Evolutionary conservation across 2,113 vertebrate genomes (phyloP).

Genomic region (Rhinoptilus africanus): DNA sequence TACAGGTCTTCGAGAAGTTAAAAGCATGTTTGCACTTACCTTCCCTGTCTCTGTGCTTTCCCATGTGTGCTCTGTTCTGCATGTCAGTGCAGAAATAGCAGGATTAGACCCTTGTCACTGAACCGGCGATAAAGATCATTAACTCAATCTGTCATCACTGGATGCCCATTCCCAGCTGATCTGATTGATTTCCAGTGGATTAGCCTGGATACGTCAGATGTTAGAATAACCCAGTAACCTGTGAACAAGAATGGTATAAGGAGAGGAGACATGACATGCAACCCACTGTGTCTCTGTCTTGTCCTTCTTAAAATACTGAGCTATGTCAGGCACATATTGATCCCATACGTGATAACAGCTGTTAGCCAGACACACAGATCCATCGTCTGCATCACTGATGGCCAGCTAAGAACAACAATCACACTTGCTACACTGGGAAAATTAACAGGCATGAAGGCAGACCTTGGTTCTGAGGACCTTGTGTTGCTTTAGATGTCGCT

Average conservation of each 20-base stretch:
- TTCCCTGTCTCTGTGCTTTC: neutral
- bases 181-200: slow-evolving; percentile 31
- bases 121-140: neutral
- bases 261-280: neutral
- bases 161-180: slow-evolving; percentile 12
- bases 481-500: neutral
- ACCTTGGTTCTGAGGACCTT: neutral
- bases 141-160: slow-evolving; percentile 21
- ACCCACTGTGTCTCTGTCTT: neutral
- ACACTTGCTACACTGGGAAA: neutral
- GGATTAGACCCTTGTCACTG: neutral
- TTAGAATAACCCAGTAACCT: neutral
- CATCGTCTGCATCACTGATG: neutral
- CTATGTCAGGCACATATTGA: neutral
- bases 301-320: neutral
- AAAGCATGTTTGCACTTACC: neutral
- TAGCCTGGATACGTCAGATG: neutral
- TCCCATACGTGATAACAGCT: neutral
- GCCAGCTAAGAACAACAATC: neutral
- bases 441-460: neutral
- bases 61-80: neutral
- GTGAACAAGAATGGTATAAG: neutral
- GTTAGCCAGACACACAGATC: neutral
- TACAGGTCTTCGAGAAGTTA: neutral
- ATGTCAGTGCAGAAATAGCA: neutral